Percentiles rank a stretch among this genome's conserved stretches.
Conservation (phyloP, 2,797 vertebrate genomes). For the Eidolon dupreanum region DNA sequence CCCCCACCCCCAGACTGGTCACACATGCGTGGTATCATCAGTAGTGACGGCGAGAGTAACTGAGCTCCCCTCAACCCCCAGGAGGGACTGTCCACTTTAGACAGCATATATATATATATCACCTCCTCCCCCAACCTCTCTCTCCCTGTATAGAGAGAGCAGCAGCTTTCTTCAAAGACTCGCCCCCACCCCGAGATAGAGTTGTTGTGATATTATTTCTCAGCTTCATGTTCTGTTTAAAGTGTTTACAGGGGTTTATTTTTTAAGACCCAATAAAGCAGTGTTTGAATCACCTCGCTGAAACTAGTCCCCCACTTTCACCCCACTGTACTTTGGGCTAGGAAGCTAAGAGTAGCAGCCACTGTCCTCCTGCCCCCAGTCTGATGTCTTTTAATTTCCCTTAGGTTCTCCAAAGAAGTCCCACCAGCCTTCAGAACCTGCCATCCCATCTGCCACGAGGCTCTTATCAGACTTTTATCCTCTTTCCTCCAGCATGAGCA, state of each 20-base stretch:
- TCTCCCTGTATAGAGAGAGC: neutral
- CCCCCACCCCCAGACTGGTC: conserved; percentile 87
- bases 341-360: neutral
- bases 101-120: neutral
- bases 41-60: conserved; percentile 90
- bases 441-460: neutral
- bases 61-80: conserved; percentile 61
- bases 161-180: neutral
- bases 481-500: neutral
- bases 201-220: neutral
- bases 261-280: conserved; percentile 74
- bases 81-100: neutral
- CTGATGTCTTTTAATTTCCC: neutral
- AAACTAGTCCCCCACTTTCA: neutral
- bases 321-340: neutral
- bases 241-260: conserved; percentile 26
- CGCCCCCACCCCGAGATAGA: neutral
- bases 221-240: neutral
- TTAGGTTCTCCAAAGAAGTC: neutral
- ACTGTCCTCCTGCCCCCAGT: neutral
- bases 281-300: conserved; percentile 55
- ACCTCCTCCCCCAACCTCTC: no score
- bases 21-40: conserved; percentile 91
- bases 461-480: neutral
- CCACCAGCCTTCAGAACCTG: neutral